Conservation (phyloP, 2,888 invertebrate genomes). For the Crossocerus cetratus region DNA sequence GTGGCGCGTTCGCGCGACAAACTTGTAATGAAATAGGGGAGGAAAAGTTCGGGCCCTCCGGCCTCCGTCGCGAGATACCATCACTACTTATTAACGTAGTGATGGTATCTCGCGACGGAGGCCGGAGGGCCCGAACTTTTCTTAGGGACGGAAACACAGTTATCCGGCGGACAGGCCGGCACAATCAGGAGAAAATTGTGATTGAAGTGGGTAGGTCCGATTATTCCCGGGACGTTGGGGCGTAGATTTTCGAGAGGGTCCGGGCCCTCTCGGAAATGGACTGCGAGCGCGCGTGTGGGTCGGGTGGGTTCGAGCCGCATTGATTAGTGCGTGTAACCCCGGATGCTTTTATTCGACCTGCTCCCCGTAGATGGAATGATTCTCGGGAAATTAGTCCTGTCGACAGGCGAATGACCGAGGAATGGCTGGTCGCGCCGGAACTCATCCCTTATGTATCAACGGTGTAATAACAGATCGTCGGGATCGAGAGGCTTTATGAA, state of each 20-base stretch:
- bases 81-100: conserved; percentile 1
- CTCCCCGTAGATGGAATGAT: conserved; percentile 26
- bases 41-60: background rate
- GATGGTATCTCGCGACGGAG: background rate
- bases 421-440: conserved; percentile 12
- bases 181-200: conserved; percentile 38
- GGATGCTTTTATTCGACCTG: conserved; percentile 18
- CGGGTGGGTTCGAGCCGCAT: conserved; percentile 7
- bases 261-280: background rate
- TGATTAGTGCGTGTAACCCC: conserved; percentile 21
- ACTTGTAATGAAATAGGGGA: background rate
- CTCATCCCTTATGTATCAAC: background rate
- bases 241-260: conserved; percentile 6
- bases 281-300: conserved; percentile 6
- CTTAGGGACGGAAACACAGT: conserved; percentile 5
- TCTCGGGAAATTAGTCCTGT: conserved; percentile 27
- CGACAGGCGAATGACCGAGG: conserved; percentile 13
- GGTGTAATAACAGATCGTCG: too few species aligned
- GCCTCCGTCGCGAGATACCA: background rate
- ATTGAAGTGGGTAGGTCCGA: conserved; percentile 32
- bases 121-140: background rate
- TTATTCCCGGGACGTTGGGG: conserved; percentile 32
- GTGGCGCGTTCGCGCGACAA: background rate
- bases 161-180: background rate
- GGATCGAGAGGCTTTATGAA: too few species aligned